phyloP scores from a whole-genome alignment of 2,113 vertebrate species.

The Caretta caretta region DNA sequence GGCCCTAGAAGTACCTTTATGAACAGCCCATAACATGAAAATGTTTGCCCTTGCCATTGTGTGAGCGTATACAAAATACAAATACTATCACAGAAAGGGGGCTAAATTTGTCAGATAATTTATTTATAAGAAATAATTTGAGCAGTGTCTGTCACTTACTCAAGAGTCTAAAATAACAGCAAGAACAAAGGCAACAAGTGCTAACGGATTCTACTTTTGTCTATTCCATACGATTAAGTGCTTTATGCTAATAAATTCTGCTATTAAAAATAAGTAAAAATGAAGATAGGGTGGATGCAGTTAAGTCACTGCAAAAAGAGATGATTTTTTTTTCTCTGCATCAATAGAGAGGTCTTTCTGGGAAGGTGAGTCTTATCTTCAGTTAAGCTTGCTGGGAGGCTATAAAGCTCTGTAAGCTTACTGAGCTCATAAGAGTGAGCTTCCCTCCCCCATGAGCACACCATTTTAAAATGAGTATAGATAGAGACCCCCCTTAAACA shows the following conservation, averaged over 20 bases:
- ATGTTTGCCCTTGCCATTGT: not conserved
- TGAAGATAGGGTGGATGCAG: slow-evolving; percentile 54
- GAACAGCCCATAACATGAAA: not conserved
- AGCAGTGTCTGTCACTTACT: not conserved
- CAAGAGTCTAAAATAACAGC: slow-evolving; percentile 26
- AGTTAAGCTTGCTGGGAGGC: slow-evolving; percentile 73
- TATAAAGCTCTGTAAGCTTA: slow-evolving; percentile 73
- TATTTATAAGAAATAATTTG: slow-evolving; percentile 6
- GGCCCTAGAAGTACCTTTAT: not conserved
- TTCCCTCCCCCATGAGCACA: slow-evolving; percentile 43
- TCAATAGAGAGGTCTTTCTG: slow-evolving; percentile 63
- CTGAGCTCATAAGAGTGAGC: slow-evolving; percentile 73
- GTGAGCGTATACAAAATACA: not conserved
- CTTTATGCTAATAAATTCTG: slow-evolving; percentile 51
- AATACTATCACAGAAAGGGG: not conserved
- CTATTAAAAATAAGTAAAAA: slow-evolving; percentile 62
- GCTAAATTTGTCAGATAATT: not conserved
- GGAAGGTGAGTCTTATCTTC: slow-evolving; percentile 73
- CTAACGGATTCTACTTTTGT: slow-evolving; percentile 61
- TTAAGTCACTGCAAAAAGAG: slow-evolving; percentile 54
- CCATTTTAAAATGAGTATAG: slow-evolving; percentile 64
- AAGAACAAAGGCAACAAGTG: slow-evolving; percentile 36
- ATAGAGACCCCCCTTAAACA: slow-evolving; percentile 62
- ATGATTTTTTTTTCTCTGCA: slow-evolving; percentile 33
- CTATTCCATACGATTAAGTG: slow-evolving; percentile 42